Conservation (phyloP, 2,113 vertebrate genomes). For the Saimiri boliviensis region DNA sequence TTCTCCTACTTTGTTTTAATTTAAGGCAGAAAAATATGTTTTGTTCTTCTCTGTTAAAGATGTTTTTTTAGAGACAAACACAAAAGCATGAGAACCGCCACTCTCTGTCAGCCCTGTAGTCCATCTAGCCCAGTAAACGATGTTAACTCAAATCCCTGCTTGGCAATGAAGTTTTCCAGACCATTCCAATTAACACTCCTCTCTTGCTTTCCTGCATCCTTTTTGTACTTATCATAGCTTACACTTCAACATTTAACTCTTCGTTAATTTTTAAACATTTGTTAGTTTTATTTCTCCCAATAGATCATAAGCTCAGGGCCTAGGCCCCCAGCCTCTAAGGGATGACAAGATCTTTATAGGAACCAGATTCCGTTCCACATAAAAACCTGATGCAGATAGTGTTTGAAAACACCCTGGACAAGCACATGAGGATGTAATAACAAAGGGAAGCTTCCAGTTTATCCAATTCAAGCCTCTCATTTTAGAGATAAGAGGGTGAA, state of each 20-base stretch:
- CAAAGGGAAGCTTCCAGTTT: not conserved
- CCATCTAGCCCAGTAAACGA: not conserved
- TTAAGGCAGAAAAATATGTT: slow-evolving; percentile 13
- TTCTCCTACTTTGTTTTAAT: not conserved
- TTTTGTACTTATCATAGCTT: not conserved
- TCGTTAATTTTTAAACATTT: not conserved
- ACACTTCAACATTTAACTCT: not conserved
- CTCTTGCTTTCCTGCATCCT: not conserved
- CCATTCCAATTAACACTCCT: not conserved
- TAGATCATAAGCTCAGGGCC: not conserved
- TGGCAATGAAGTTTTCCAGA: not conserved
- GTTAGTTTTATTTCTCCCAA: not conserved
- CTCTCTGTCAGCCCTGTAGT: not conserved
- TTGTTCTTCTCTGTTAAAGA: not conserved
- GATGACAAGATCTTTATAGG: not conserved
- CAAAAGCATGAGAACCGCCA: not conserved
- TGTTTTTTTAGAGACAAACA: not conserved
- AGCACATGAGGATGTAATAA: not conserved
- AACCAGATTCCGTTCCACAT: not conserved
- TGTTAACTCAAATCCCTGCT: not conserved
- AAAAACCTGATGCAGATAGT: not conserved
- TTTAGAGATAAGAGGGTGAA: not conserved
- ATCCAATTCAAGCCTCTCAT: not conserved
- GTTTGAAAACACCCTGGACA: not conserved
- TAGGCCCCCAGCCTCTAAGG: not conserved